A percentile compares a stretch with the other conserved stretches of the same genome.
phyloP scores from a whole-genome alignment of 2,113 vertebrate genomes.

The Morone saxatilis region DNA sequence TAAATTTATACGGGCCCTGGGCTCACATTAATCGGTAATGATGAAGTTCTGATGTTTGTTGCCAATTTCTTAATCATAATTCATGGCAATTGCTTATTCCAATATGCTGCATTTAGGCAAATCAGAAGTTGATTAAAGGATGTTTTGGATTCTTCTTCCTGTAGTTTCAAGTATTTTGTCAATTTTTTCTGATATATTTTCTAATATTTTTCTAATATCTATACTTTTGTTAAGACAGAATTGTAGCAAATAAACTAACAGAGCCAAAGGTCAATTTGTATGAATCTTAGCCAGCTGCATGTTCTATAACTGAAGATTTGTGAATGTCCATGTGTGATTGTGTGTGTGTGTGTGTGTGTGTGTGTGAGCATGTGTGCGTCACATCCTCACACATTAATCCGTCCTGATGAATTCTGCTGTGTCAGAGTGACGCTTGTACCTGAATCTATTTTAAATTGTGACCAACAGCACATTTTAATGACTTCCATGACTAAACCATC shows the following conservation, averaged over 20 bases:
- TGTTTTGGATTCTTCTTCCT: neutral
- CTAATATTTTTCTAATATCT: neutral
- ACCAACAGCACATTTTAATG: constrained; percentile 69
- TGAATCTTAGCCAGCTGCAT: neutral
- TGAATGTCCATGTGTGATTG: neutral
- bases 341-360: constrained; percentile 42
- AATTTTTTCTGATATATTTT: neutral
- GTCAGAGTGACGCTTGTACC: constrained; percentile 63
- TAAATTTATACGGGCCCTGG: neutral
- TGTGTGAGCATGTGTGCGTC: constrained; percentile 30
- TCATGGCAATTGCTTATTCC: neutral
- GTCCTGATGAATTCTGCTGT: constrained; percentile 59
- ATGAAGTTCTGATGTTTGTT: constrained; percentile 7
- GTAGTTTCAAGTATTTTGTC: neutral
- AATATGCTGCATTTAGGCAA: neutral
- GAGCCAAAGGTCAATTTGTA: neutral
- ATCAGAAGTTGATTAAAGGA: neutral
- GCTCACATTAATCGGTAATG: neutral
- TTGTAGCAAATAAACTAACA: neutral
- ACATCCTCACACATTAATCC: constrained; percentile 41
- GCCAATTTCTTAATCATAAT: constrained; percentile 25
- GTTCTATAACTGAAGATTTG: constrained; percentile 13
- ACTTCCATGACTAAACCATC: constrained; percentile 60
- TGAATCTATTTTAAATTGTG: constrained; percentile 67
- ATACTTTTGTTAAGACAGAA: neutral